A percentile compares a stretch with the other conserved stretches of the same genome.
These are phyloP conservation scores for Sussaba pulchella DNA, from an alignment of 2,888 invertebrate genomes.

Conservation along the genomic window DNA sequence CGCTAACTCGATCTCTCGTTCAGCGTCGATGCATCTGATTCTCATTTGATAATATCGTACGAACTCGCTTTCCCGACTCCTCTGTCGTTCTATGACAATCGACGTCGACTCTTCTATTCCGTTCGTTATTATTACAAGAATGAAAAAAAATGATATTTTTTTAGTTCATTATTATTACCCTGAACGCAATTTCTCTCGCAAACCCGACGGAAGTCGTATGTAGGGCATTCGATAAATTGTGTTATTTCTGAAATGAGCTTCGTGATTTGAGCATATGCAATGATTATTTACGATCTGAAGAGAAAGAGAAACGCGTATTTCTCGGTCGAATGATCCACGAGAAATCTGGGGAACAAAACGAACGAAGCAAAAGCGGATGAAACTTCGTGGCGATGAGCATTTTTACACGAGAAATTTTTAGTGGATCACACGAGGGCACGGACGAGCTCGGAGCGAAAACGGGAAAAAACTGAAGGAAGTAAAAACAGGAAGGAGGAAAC, in stretches of 20 bases:
- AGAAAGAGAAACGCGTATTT: neutral
- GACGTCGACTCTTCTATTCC: neutral
- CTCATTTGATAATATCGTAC: neutral
- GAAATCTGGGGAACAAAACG: neutral
- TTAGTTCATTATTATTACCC: neutral
- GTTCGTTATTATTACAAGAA: neutral
- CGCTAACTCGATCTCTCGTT: slow-evolving; percentile 18
- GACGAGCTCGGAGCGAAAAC: slow-evolving; percentile 12
- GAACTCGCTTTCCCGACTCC: neutral
- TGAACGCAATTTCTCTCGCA: neutral
- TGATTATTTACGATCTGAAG: neutral
- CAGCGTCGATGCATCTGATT: slow-evolving; percentile 7
- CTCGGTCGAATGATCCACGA: slow-evolving; percentile 5
- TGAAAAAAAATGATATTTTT: neutral
- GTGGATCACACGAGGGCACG: slow-evolving; percentile 19
- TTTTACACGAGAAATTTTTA: slow-evolving; percentile 29
- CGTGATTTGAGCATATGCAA: neutral
- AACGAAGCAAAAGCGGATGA: slow-evolving; percentile 4
- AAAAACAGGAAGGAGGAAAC: slow-evolving; percentile 17
- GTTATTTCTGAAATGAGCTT: slow-evolving; percentile 7
- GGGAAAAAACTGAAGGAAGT: neutral
- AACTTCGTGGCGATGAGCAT: slow-evolving; percentile 37
- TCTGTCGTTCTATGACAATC: neutral
- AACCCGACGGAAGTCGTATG: neutral
- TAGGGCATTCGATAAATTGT: neutral